A percentile compares a stretch with the other conserved stretches of the same genome.
Conservation (phyloP, 2,113 vertebrate genomes). For the Ovis aries region ARS-UI_Ramb_v3.0 NC_056054.1:263992501-263993000, state of each 20-base stretch:
- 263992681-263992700: no score
- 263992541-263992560: no score
- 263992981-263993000: not conserved
- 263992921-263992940: not conserved
- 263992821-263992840: not conserved
- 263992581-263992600: no score
- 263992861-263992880: not conserved
- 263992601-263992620: no score
- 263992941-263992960: not conserved
- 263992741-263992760: not conserved
- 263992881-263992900: not conserved
- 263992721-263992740: no score
- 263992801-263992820: not conserved
- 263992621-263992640: no score
- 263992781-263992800: not conserved
- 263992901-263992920: not conserved
- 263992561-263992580: fast-evolving
- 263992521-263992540: not conserved
- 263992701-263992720: no score
- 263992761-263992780: not conserved
- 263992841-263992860: not conserved
- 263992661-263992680: no score
- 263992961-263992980: not conserved
- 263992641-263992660: no score
- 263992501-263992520: not conserved